A percentile compares a stretch with the other conserved stretches of the same genome.
These are phyloP conservation scores for Pseudoips prasinana DNA, from an alignment of 2,888 invertebrate genomes.

Conservation along the genomic window DNA sequence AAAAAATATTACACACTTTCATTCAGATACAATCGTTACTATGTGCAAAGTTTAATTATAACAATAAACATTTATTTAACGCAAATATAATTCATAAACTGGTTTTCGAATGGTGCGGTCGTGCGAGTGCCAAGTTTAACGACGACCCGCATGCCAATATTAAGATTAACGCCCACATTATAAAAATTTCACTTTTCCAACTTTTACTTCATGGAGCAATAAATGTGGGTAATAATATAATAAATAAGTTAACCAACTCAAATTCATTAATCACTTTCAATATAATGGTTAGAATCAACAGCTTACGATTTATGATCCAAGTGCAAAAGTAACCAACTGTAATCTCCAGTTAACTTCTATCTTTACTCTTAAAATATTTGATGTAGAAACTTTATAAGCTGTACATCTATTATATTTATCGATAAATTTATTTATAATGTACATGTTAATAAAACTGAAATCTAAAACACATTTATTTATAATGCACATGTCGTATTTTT, in stretches of 20 bases:
- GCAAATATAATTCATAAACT: slow-evolving; percentile 46
- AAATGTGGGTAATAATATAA: slow-evolving; percentile 20
- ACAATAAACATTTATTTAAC: slow-evolving; percentile 34
- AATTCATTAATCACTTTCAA: too few species aligned
- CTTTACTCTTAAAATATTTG: too few species aligned
- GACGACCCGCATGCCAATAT: slow-evolving; percentile 66
- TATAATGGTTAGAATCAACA: background rate
- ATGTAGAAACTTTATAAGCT: too few species aligned
- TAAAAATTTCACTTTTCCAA: slow-evolving; percentile 74
- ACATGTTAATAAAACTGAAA: too few species aligned
- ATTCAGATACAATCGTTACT: slow-evolving; percentile 16
- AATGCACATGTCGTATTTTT: too few species aligned
- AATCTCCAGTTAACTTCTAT: too few species aligned
- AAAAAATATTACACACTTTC: slow-evolving; percentile 34
- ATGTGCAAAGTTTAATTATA: slow-evolving; percentile 19
- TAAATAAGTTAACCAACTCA: slow-evolving; percentile 8
- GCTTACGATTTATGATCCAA: background rate
- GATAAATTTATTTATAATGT: too few species aligned
- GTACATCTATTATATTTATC: too few species aligned
- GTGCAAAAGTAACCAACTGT: too few species aligned
- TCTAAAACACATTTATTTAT: too few species aligned
- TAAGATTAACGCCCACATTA: slow-evolving; percentile 66
- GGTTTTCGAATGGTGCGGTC: slow-evolving; percentile 49
- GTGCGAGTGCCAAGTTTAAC: slow-evolving; percentile 44
- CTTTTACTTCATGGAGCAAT: slow-evolving; percentile 63